These are phyloP conservation scores for Aporophyla nigra DNA, from an alignment of 2,888 invertebrate species.

Conservation along the genomic window DNA sequence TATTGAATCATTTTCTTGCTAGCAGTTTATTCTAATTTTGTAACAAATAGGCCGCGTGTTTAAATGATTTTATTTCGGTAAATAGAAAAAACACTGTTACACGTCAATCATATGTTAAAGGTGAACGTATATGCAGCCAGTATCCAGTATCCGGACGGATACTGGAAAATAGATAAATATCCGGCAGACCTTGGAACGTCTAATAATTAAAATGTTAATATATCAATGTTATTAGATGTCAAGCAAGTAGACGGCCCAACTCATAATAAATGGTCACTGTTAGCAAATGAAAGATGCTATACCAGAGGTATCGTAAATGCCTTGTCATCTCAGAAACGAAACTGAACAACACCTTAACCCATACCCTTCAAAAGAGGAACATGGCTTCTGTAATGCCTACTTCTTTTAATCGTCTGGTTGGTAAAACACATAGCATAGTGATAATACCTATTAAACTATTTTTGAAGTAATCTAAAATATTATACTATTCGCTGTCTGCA, in stretches of 20 bases:
- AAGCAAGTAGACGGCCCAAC: background rate
- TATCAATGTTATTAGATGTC: background rate
- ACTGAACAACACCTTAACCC: background rate
- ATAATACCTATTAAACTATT: background rate
- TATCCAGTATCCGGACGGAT: conserved; percentile 20
- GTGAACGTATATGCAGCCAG: background rate
- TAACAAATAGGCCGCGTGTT: background rate
- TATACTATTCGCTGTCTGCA: background rate
- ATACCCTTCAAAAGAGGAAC: background rate
- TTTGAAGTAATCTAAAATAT: background rate
- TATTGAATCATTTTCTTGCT: background rate
- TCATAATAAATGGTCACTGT: background rate
- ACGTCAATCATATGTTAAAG: background rate
- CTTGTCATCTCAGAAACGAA: background rate
- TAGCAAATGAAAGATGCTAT: background rate
- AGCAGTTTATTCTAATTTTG: background rate
- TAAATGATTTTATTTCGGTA: too few relatives aligned
- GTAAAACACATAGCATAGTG: background rate
- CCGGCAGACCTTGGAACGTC: background rate
- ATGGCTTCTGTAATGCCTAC: background rate
- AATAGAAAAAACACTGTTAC: too few relatives aligned
- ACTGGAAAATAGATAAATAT: background rate
- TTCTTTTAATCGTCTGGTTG: background rate
- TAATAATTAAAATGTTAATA: background rate
- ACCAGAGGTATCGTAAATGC: background rate